Conservation (phyloP, 1,140 invertebrate genomes). For the Hyles vespertilio region DNA sequence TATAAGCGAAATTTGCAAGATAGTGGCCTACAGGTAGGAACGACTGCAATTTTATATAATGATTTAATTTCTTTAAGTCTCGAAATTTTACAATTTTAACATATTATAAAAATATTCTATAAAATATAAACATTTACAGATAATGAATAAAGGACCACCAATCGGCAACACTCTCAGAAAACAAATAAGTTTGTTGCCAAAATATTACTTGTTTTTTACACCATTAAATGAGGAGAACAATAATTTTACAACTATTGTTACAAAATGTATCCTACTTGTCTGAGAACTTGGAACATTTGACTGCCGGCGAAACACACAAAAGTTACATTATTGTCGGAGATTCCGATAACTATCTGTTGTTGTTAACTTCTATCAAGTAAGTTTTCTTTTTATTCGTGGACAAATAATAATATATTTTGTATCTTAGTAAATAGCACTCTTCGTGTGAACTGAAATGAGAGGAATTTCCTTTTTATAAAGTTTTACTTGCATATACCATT, state of each 20-base stretch:
- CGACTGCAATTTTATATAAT: no score
- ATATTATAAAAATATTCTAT: no score
- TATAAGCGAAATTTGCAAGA: no score
- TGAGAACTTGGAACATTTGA: conserved; percentile 52
- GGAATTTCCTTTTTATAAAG: no score
- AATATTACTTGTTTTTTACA: conserved; percentile 50
- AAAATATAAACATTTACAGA: conserved; percentile 29
- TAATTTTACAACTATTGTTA: conserved; percentile 41
- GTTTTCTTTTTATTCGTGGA: conserved; percentile 8
- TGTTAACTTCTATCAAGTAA: conserved; percentile 54
- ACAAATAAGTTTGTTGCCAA: conserved; percentile 64
- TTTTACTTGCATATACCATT: not conserved
- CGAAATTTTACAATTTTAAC: no score
- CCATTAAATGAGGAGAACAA: conserved; percentile 37
- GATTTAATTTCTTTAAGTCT: no score
- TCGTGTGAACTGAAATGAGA: no score
- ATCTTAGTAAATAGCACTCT: no score
- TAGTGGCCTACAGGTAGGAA: no score
- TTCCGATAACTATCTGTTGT: conserved; percentile 68
- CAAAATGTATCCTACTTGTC: conserved; percentile 52
- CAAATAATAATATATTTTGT: no score
- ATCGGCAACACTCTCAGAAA: conserved; percentile 60
- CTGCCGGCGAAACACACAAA: conserved; percentile 57
- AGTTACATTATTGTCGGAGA: conserved; percentile 70
- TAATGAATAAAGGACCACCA: conserved; percentile 71